A percentile compares a stretch with the other conserved stretches of the same genome.
phyloP scores from a whole-genome alignment of 2,113 vertebrate species.

The Hemicordylus capensis region DNA sequence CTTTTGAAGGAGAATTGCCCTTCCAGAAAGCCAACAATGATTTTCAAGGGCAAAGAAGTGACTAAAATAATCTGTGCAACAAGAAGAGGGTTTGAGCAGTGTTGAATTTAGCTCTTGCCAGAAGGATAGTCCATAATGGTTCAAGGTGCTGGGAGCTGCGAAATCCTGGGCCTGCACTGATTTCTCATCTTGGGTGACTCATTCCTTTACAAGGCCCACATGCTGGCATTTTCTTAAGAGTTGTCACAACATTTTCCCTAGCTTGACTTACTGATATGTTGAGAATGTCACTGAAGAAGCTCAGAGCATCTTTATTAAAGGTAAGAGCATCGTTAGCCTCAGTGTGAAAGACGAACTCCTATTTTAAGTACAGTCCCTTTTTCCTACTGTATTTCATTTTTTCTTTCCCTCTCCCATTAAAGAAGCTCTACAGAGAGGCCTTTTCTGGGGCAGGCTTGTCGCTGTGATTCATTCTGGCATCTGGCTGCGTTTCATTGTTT shows the following conservation, averaged over 20 bases:
- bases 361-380: background rate
- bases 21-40: background rate
- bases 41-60: background rate
- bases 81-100: background rate
- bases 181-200: constrained; percentile 4
- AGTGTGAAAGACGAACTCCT: background rate
- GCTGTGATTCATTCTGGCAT: background rate
- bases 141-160: background rate
- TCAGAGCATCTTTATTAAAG: background rate
- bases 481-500: background rate
- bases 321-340: background rate
- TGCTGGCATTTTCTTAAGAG: background rate
- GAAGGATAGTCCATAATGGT: background rate
- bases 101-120: constrained; percentile 2
- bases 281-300: accelerated
- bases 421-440: background rate
- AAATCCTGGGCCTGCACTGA: background rate
- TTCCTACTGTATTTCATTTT: background rate
- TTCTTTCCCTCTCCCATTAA: background rate
- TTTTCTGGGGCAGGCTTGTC: background rate
- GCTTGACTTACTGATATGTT: background rate
- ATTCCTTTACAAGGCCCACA: background rate
- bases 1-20: background rate
- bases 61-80: background rate
- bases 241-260: background rate